Evolutionary conservation across 1,140 invertebrate species (phyloP).

Genomic region (Varroa destructor): DNA sequence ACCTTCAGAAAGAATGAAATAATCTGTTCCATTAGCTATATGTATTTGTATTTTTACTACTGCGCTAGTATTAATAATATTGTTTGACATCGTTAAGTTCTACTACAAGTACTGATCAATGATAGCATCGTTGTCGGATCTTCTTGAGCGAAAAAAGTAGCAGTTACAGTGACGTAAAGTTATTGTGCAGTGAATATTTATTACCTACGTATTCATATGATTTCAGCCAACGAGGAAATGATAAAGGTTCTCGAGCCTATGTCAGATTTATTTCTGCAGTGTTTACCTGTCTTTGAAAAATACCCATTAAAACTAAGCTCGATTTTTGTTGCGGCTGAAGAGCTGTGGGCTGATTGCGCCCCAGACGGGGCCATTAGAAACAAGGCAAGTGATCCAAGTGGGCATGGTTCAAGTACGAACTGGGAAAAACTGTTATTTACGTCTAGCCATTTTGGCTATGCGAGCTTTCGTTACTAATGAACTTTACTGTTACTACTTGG

Average conservation of each 20-base stretch:
- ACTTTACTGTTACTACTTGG: too few relatives aligned
- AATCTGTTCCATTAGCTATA: too few relatives aligned
- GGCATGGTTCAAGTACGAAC: background rate
- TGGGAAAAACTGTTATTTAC: background rate
- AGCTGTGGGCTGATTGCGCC: background rate
- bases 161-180: too few relatives aligned
- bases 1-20: too few relatives aligned
- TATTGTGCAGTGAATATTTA: too few relatives aligned
- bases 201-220: background rate
- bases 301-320: background rate
- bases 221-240: conserved; percentile 18
- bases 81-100: too few relatives aligned
- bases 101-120: too few relatives aligned
- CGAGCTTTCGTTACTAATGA: too few relatives aligned
- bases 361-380: background rate
- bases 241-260: conserved; percentile 4
- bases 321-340: background rate
- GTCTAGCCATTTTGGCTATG: background rate
- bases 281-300: conserved; percentile 7
- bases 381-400: background rate
- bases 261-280: background rate
- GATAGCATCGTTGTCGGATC: too few relatives aligned
- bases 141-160: too few relatives aligned
- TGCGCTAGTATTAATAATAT: too few relatives aligned
- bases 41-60: too few relatives aligned